phyloP scores from a whole-genome alignment of 2,797 vertebrate species.

The Catharus ustulatus region DNA sequence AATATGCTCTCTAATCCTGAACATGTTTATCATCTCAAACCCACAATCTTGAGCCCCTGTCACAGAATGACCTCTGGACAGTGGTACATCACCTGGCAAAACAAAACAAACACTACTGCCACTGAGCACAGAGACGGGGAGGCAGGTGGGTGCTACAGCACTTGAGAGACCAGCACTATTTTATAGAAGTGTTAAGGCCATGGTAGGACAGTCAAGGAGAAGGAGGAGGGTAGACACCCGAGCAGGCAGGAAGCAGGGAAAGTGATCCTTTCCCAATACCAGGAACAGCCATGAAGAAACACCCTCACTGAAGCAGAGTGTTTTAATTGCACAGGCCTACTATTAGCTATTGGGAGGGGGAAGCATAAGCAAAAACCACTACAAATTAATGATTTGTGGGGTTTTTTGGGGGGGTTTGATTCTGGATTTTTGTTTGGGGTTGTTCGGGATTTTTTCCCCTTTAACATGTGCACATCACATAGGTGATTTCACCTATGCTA shows the following conservation, averaged over 20 bases:
- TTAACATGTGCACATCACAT: background rate
- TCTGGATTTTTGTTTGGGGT: background rate
- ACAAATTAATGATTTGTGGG: background rate
- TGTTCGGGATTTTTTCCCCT: background rate
- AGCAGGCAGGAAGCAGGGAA: constrained; percentile 17
- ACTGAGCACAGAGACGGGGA: background rate
- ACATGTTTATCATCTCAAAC: background rate
- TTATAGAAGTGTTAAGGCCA: background rate
- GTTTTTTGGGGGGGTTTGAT: rapidly evolving
- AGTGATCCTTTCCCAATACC: background rate
- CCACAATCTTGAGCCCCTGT: background rate
- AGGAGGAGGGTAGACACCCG: background rate
- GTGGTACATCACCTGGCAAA: background rate
- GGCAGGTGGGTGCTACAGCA: background rate
- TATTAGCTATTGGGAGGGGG: background rate
- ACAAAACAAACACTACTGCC: background rate
- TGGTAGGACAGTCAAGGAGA: background rate
- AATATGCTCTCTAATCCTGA: background rate
- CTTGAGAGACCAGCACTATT: background rate
- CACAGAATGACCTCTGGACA: background rate
- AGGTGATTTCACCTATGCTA: background rate
- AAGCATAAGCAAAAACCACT: background rate
- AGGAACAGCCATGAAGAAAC: background rate
- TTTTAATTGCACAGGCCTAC: background rate
- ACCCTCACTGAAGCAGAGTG: background rate